Evolutionary conservation across 2,797 vertebrate species (phyloP).

Genomic region (Sebastes baramenuke): DNA sequence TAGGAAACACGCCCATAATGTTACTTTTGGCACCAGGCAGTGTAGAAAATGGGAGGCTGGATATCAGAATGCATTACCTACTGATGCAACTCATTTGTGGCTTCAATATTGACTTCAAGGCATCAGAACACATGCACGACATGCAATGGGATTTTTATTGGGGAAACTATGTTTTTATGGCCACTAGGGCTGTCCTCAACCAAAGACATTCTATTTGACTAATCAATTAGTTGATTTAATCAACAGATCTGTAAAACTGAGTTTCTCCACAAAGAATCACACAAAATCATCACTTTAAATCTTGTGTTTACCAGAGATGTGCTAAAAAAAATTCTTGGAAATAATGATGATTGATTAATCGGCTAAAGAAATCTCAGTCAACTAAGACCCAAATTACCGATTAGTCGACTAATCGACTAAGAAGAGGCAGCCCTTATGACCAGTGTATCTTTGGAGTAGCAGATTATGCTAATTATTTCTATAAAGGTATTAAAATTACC

Average conservation of each 20-base stretch:
- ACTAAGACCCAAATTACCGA: too few species aligned
- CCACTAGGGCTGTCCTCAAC: neutral
- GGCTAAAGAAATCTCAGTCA: too few species aligned
- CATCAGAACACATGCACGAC: neutral
- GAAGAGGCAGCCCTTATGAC: too few species aligned
- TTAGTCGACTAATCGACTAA: too few species aligned
- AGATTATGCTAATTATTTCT: neutral
- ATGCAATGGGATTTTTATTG: neutral
- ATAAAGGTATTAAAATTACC: neutral
- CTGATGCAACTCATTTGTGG: neutral
- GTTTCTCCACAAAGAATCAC: neutral
- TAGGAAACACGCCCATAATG: conserved; percentile 54
- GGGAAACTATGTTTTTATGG: neutral
- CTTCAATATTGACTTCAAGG: neutral
- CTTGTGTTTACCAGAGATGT: too few species aligned
- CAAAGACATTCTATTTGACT: too few species aligned
- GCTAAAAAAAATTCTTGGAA: too few species aligned
- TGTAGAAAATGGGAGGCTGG: conserved; percentile 22
- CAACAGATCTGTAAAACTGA: too few species aligned
- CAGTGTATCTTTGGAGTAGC: neutral
- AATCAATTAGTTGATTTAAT: too few species aligned
- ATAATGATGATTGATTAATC: too few species aligned
- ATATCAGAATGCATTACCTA: conserved; percentile 11
- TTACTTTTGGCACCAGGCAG: conserved; percentile 47
- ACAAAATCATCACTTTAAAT: neutral